Conservation (phyloP, 2,888 invertebrate species). For the Chouioia cunea region DNA sequence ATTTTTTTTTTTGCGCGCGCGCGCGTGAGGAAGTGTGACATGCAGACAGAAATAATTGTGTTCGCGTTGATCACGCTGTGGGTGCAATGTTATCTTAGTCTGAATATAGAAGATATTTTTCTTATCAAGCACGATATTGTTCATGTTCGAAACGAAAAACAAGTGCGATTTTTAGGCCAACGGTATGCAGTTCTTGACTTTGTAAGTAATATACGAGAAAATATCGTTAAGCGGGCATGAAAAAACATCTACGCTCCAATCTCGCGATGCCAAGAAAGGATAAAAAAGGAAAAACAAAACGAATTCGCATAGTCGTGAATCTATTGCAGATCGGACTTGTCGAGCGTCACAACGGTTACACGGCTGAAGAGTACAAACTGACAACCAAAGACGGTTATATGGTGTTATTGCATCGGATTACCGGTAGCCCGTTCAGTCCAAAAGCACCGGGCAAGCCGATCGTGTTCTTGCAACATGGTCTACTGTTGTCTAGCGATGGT, state of each 20-base stretch:
- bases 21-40: no score
- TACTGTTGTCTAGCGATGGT: conserved; percentile 57
- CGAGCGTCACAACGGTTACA: conserved; percentile 53
- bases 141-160: conserved; percentile 15
- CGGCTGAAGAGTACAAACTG: conserved; percentile 59
- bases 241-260: no score
- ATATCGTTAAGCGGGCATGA: neutral
- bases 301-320: conserved; percentile 1
- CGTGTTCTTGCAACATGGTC: conserved; percentile 58
- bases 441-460: conserved; percentile 52
- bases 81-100: neutral
- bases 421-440: conserved; percentile 54
- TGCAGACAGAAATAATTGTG: no score
- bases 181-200: conserved; percentile 22
- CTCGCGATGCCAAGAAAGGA: no score
- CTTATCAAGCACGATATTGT: conserved; percentile 27
- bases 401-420: conserved; percentile 58
- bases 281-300: no score
- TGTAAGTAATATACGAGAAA: conserved; percentile 19
- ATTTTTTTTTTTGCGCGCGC: neutral
- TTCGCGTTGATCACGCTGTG: neutral
- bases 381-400: conserved; percentile 61
- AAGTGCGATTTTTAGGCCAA: conserved; percentile 3
- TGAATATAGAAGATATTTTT: conserved; percentile 10
- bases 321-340: conserved; percentile 47